Conservation (phyloP, 1,140 invertebrate species). For the Drosophila albomicans region DNA sequence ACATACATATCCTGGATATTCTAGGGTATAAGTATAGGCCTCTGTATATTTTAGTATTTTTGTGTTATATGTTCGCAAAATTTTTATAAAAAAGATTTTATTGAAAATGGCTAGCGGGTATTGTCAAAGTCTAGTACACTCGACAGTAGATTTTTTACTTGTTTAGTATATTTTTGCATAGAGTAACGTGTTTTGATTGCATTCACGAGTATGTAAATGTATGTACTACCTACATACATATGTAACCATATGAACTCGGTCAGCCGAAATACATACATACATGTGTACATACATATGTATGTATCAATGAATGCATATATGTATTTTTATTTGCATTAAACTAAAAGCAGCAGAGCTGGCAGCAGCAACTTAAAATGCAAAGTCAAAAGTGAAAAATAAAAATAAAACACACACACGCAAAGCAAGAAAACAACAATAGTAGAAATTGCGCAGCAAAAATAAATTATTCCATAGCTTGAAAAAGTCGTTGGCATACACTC, state of each 20-base stretch:
- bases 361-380: conserved; percentile 31
- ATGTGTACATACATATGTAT: conserved; percentile 5
- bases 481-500: conserved; percentile 55
- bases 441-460: conserved; percentile 79
- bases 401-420: conserved; percentile 47
- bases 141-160: no score
- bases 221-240: neutral
- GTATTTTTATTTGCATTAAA: conserved; percentile 1
- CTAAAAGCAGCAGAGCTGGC: conserved; percentile 32
- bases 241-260: conserved; percentile 2
- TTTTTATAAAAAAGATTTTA: no score
- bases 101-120: no score
- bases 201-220: neutral
- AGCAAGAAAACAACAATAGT: conserved; percentile 45
- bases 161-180: neutral
- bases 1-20: no score
- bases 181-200: neutral
- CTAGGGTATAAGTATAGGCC: no score
- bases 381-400: conserved; percentile 45
- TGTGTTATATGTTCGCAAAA: no score
- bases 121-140: no score
- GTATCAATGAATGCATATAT: neutral
- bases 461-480: conserved; percentile 72
- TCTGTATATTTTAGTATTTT: no score
- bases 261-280: conserved; percentile 7